These are phyloP conservation scores for Isaurus tuberculatus DNA, from an alignment of 92 coral and sea anemone species.

Conservation along the genomic window DNA sequence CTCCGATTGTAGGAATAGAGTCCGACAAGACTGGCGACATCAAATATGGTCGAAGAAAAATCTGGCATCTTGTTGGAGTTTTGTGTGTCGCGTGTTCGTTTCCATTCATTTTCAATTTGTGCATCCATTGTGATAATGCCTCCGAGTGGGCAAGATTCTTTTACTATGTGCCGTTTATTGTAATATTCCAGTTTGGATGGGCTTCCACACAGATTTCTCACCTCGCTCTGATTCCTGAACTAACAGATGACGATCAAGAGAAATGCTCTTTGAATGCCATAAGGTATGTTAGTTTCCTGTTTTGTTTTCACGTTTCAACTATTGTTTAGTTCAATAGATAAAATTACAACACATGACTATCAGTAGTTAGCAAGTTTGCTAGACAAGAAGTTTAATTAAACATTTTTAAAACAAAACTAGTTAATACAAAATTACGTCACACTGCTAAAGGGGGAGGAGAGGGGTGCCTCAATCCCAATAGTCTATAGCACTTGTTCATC, in stretches of 20 bases:
- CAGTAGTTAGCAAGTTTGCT: too few relatives aligned
- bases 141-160: conserved; percentile 78
- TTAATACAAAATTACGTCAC: too few relatives aligned
- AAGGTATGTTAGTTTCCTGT: conserved; percentile 64
- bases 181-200: conserved; percentile 97
- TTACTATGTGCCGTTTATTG: conserved; percentile 88
- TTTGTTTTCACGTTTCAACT: background rate
- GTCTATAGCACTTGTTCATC: too few relatives aligned
- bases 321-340: too few relatives aligned
- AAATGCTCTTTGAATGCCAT: conserved; percentile 86
- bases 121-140: conserved; percentile 77
- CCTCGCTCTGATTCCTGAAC: conserved; percentile 90
- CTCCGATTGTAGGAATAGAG: conserved; percentile 93
- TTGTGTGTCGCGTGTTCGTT: conserved; percentile 74
- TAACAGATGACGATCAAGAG: conserved; percentile 78
- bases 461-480: too few relatives aligned
- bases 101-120: conserved; percentile 89
- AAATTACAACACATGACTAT: too few relatives aligned
- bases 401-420: too few relatives aligned
- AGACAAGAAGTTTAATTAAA: too few relatives aligned
- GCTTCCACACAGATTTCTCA: conserved; percentile 97
- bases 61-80: conserved; percentile 96
- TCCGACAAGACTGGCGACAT: conserved; percentile 80
- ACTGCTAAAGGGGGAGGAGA: too few relatives aligned
- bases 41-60: conserved; percentile 88